These are phyloP conservation scores for Kobus ellipsiprymnus DNA, from an alignment of 2,113 vertebrate species.

Conservation along the genomic window DNA sequence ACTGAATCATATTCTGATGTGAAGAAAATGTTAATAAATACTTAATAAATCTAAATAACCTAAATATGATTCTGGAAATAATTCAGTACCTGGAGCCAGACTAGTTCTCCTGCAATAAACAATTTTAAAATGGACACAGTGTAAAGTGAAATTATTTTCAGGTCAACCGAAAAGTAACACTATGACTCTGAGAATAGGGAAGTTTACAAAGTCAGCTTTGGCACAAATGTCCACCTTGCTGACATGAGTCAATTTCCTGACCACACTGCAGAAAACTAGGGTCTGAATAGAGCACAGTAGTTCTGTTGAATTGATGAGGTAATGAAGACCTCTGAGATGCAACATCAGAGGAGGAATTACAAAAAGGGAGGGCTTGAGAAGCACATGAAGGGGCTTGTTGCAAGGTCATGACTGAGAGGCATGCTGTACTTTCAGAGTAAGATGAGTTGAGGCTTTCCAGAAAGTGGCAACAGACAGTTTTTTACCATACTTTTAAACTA, in stretches of 20 bases:
- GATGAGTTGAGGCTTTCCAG: neutral
- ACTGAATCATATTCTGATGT: neutral
- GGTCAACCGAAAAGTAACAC: neutral
- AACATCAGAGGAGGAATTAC: neutral
- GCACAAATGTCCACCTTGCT: neutral
- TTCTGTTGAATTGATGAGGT: too few relatives aligned
- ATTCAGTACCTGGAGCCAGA: neutral
- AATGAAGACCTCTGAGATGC: neutral
- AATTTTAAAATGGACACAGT: neutral
- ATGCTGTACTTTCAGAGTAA: neutral
- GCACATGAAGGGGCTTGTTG: neutral
- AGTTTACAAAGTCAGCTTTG: neutral
- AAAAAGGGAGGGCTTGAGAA: neutral
- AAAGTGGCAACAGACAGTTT: neutral
- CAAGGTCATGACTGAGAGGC: neutral
- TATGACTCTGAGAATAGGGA: neutral
- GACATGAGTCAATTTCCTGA: neutral
- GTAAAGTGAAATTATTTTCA: neutral
- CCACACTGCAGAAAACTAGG: neutral
- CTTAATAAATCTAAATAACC: neutral
- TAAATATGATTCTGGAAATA: neutral
- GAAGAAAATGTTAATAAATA: neutral
- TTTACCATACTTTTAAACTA: neutral
- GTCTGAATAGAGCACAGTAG: neutral
- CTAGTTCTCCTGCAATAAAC: neutral